Conservation (phyloP, 2,888 invertebrate genomes). For the Iphiclides podalirius region DNA sequence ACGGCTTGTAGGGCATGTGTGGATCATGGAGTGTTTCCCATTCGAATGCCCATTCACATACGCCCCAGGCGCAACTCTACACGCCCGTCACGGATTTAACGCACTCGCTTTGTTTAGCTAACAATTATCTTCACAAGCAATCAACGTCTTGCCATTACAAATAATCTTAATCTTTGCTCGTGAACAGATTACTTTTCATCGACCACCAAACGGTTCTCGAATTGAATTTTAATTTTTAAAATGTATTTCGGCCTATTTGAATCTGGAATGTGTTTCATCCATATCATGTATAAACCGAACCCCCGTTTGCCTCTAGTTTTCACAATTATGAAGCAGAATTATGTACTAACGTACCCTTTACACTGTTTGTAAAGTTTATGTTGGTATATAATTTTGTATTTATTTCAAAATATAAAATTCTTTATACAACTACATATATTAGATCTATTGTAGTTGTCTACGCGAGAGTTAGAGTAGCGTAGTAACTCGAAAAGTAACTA, state of each 20-base stretch:
- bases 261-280: too few species aligned
- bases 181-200: slow-evolving; percentile 7
- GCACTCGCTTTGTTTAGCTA: slow-evolving; percentile 69
- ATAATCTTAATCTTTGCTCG: slow-evolving; percentile 9
- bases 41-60: slow-evolving; percentile 48
- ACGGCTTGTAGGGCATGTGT: slow-evolving; percentile 12
- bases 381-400: too few species aligned
- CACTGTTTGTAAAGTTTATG: too few species aligned
- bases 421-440: too few species aligned
- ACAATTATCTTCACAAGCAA: slow-evolving; percentile 67
- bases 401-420: too few species aligned
- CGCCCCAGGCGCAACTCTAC: slow-evolving; percentile 49
- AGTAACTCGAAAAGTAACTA: not conserved
- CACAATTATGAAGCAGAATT: too few species aligned
- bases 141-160: slow-evolving; percentile 44
- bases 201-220: not conserved
- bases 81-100: slow-evolving; percentile 58
- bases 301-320: too few species aligned
- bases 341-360: too few species aligned
- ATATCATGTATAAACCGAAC: too few species aligned
- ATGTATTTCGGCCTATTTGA: not conserved
- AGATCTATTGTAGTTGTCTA: too few species aligned
- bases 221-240: not conserved
- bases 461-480: too few species aligned
- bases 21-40: slow-evolving; percentile 45